phyloP scores from a whole-genome alignment of 2,113 vertebrate genomes.

The Zeus faber region DNA sequence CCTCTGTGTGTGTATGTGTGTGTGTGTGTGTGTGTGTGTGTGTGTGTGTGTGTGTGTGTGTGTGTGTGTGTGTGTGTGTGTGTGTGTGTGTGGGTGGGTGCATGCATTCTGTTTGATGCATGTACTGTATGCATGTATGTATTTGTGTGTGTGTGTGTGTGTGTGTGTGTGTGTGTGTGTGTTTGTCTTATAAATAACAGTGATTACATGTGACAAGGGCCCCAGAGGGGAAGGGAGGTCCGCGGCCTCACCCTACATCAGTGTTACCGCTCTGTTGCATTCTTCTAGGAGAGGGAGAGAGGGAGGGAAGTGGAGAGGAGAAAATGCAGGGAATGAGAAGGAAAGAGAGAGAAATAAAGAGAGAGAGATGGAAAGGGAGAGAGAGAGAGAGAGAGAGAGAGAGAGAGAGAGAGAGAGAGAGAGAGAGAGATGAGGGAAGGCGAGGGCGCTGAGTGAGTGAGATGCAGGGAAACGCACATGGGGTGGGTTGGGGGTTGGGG shows the following conservation, averaged over 20 bases:
- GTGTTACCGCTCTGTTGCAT: constrained; percentile 64
- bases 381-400: no score
- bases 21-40: constrained; percentile 9
- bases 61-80: constrained; percentile 20
- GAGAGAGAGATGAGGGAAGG: constrained; percentile 16
- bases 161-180: constrained; percentile 47
- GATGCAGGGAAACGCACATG: background rate
- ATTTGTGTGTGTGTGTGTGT: constrained; percentile 18
- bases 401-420: constrained; percentile 7
- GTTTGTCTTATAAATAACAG: constrained; percentile 79
- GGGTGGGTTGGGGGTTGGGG: no score
- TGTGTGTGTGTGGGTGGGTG: constrained; percentile 42
- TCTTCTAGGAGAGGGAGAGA: constrained; percentile 23
- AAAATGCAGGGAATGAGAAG: background rate
- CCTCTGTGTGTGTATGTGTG: constrained; percentile 3
- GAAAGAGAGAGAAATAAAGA: constrained; percentile 14
- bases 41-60: constrained; percentile 22
- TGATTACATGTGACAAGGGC: constrained; percentile 84
- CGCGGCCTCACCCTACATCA: constrained; percentile 64
- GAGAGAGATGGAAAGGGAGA: constrained; percentile 1
- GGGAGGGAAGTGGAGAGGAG: background rate
- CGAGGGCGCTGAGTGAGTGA: background rate
- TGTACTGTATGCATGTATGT: constrained; percentile 24
- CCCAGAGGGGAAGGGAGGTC: constrained; percentile 70
- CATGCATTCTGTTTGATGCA: no score